Percentiles rank a stretch among this genome's conserved stretches.
Evolutionary conservation across 2,797 vertebrate species (phyloP).

Genomic region (Gouania willdenowi): DNA sequence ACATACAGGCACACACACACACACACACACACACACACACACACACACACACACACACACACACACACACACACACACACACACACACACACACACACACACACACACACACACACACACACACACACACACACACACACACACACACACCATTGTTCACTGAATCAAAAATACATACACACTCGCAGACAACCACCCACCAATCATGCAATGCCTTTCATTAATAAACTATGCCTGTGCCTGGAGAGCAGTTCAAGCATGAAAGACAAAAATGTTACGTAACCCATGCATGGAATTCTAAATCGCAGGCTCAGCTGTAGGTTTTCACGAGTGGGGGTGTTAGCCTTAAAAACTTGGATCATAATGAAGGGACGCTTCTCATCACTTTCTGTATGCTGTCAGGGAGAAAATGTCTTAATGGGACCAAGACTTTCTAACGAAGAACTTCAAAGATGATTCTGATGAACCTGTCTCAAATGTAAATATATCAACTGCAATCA

Average conservation of each 20-base stretch:
- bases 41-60: neutral
- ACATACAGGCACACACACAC: neutral
- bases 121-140: neutral
- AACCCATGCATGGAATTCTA: conserved; percentile 71
- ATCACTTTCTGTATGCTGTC: no score
- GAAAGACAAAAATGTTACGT: conserved; percentile 71
- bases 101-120: conserved; percentile 1
- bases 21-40: conserved; percentile 6
- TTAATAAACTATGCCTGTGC: conserved; percentile 69
- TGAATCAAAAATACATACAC: neutral
- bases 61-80: neutral
- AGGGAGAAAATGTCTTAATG: no score
- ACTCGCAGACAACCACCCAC: conserved; percentile 18
- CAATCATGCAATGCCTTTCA: conserved; percentile 60
- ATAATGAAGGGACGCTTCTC: conserved; percentile 42
- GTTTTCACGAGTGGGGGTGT: conserved; percentile 64
- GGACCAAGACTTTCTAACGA: no score
- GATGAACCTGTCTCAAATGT: no score
- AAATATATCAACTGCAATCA: no score
- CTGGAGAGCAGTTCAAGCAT: conserved; percentile 60
- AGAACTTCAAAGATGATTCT: no score
- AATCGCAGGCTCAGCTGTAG: conserved; percentile 59
- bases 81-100: neutral
- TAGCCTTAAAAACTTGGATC: conserved; percentile 62
- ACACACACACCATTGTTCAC: neutral